Base-by-base conservation (phyloP, 1,140 invertebrate genomes). In the Cephus cinctus region DNA sequence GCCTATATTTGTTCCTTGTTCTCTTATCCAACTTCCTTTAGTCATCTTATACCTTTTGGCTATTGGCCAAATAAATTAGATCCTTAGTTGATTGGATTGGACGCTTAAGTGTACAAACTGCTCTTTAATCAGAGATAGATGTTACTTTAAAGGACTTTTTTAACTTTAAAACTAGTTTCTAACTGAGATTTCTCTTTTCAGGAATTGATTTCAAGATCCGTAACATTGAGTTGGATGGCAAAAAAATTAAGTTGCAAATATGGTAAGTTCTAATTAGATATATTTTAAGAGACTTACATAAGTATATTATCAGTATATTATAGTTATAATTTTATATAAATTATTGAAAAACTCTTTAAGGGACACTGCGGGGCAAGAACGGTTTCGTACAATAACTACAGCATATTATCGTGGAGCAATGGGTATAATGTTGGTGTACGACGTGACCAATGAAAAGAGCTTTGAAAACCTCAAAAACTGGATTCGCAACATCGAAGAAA, bases 121-220 rank as follows among this genome's bases (percentile, higher is more conserved):
- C n/a, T n/a, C n/a, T n/a, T n/a, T n/a, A n/a, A n/a, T n/a, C n/a
- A n/a, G n/a, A n/a, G n/a, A n/a, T n/a, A n/a, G n/a, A n/a, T n/a
- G n/a, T n/a, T n/a, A n/a, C n/a, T n/a, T n/a, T n/a, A n/a, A n/a
- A n/a, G n/a, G n/a, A n/a, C n/a, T n/a, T n/a, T n/a, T n/a, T n/a
- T n/a, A n/a, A n/a, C n/a, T n/a, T n/a, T n/a, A n/a, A n/a, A n/a
- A n/a, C n/a, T n/a, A n/a, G n/a, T n/a, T n/a, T n/a, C n/a, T n/a
- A n/a, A n/a, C n/a, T n/a, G n/a, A n/a, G n/a, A 47, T 50, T 57
- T 69, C 61, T 61, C 58, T 49, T 83, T 82, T 56, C 78, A 98
- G 96, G 96, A 71, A 98, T 98, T 74, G 96, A 98, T 79, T 98
- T 98, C 80, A 98, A 98, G 83, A 98, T 98, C 75, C 89, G 95